Conservation (phyloP, 2,888 invertebrate species). For the Eupithecia inturbata region DNA sequence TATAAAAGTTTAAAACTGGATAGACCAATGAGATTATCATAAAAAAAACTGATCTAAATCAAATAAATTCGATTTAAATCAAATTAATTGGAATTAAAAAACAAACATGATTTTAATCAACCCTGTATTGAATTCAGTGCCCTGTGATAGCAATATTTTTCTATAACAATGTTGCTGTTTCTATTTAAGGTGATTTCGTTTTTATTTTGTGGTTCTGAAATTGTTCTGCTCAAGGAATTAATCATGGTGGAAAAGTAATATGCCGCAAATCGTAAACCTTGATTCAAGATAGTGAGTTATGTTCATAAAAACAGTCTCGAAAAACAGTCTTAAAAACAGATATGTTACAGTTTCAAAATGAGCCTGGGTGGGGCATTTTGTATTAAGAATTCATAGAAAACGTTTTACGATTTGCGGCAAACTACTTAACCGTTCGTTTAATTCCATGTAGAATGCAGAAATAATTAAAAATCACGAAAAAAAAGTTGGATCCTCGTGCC, state of each 20-base stretch:
- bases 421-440: not conserved
- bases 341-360: not conserved
- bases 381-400: not conserved
- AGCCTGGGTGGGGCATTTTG: not conserved
- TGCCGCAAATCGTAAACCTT: not conserved
- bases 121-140: not conserved
- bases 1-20: no score
- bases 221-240: no score
- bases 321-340: no score
- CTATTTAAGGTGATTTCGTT: not conserved
- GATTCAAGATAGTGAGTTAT: not conserved
- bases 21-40: no score
- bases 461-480: not conserved
- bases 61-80: no score
- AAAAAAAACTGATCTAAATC: no score
- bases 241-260: no score
- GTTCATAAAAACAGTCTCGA: no score
- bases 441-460: not conserved
- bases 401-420: not conserved
- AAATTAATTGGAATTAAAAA: no score
- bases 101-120: no score
- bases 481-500: not conserved
- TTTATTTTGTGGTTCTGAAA: not conserved
- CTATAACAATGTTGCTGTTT: not conserved
- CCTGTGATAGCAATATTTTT: not conserved